phyloP scores from a whole-genome alignment of 2,113 vertebrate species.

The Tonatia bakeri region DNA sequence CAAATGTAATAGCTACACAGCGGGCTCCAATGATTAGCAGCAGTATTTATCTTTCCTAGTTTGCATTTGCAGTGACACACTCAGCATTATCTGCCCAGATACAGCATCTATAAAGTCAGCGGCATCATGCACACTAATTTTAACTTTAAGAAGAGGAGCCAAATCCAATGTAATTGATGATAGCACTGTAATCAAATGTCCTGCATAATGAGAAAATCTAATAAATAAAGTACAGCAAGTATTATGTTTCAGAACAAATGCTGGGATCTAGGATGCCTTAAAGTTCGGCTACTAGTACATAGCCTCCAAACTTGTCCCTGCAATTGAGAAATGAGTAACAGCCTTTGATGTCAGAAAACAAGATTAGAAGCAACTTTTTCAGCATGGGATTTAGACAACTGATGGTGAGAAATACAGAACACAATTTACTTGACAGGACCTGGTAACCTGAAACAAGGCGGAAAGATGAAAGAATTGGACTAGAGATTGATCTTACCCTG shows the following conservation, averaged over 20 bases:
- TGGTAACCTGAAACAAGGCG: slow-evolving; percentile 35
- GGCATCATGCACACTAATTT: not conserved
- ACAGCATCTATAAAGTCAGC: not conserved
- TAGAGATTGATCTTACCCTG: not conserved
- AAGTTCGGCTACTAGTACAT: slow-evolving; percentile 6
- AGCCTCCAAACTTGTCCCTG: slow-evolving; percentile 45
- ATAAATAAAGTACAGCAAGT: slow-evolving; percentile 45
- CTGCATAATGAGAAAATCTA: slow-evolving; percentile 49
- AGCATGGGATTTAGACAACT: not conserved
- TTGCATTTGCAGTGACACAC: slow-evolving; percentile 31
- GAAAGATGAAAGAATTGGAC: slow-evolving; percentile 40
- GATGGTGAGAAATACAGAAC: slow-evolving; percentile 38
- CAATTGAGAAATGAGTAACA: slow-evolving; percentile 60
- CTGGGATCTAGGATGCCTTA: not conserved
- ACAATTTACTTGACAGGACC: slow-evolving; percentile 42
- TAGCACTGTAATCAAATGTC: slow-evolving; percentile 44
- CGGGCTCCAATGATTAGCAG: slow-evolving; percentile 55
- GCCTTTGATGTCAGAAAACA: slow-evolving; percentile 56
- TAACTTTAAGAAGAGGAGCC: slow-evolving; percentile 23
- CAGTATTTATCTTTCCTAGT: slow-evolving; percentile 49
- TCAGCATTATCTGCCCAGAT: slow-evolving; percentile 15
- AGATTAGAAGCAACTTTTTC: slow-evolving; percentile 46
- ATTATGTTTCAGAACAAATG: slow-evolving; percentile 48
- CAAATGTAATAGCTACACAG: slow-evolving; percentile 15
- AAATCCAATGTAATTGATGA: slow-evolving; percentile 1